These are phyloP conservation scores for Neotragus pygmaeus DNA, from an alignment of 2,113 vertebrate genomes.

Conservation along the genomic window DNA sequence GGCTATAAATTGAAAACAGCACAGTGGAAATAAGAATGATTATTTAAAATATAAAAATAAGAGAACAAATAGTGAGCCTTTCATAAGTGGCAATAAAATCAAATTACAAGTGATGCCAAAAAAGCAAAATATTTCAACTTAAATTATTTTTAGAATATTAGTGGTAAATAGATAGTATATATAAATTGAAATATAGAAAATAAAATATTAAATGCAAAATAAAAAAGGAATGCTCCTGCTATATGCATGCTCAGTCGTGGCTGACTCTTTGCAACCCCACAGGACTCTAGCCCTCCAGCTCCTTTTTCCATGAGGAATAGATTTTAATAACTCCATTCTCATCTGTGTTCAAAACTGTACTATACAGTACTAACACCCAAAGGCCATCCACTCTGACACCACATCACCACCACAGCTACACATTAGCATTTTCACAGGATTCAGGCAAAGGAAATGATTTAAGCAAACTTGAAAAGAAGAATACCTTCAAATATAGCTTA, in stretches of 20 bases:
- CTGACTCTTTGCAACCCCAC: neutral
- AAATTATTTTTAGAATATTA: neutral
- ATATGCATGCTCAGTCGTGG: accelerated
- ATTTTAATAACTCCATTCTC: neutral
- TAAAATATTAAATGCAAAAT: neutral
- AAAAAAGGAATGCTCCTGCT: neutral
- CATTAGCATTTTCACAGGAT: neutral
- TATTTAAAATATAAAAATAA: neutral
- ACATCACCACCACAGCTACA: accelerated
- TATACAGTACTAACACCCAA: neutral
- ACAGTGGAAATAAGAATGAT: neutral
- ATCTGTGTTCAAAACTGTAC: neutral
- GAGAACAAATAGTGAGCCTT: neutral
- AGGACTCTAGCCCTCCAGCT: neutral
- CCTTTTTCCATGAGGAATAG: neutral
- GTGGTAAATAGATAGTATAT: neutral
- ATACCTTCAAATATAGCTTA: neutral
- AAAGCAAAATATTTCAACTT: neutral
- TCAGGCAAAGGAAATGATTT: neutral
- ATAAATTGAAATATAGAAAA: neutral
- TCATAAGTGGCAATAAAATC: neutral
- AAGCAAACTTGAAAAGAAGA: neutral
- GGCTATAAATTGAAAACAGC: neutral
- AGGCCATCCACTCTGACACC: accelerated
- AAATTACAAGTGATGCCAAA: neutral